A percentile compares a stretch with the other conserved stretches of the same genome.
These are phyloP conservation scores for Hydraecia micacea DNA, from an alignment of 2,888 invertebrate species.

Conservation along the genomic window DNA sequence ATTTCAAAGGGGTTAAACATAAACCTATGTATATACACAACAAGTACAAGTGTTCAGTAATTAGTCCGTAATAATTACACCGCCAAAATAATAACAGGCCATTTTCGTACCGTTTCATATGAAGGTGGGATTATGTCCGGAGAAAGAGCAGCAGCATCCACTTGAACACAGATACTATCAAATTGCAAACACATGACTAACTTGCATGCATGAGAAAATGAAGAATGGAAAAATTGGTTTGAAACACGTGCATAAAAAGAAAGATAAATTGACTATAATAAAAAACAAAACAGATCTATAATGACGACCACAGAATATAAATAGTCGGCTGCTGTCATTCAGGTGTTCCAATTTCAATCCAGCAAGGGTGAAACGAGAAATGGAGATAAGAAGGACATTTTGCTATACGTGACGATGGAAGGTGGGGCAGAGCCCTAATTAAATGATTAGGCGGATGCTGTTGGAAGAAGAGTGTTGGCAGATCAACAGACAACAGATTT, in stretches of 20 bases:
- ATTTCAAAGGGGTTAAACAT: conserved; percentile 9
- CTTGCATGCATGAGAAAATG: background rate
- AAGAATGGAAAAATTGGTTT: too few species aligned
- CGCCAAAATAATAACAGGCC: conserved; percentile 16
- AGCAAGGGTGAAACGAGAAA: background rate
- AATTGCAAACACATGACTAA: conserved; percentile 5
- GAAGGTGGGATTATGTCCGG: conserved; percentile 43
- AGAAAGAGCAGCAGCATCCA: conserved; percentile 41
- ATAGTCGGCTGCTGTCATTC: background rate
- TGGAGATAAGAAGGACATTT: background rate
- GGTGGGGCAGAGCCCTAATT: background rate
- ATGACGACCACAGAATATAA: too few species aligned
- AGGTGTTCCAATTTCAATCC: background rate
- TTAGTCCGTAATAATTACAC: conserved; percentile 19
- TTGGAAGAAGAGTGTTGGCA: background rate
- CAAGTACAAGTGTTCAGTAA: background rate
- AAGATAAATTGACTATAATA: too few species aligned
- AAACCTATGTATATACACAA: background rate
- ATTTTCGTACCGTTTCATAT: background rate
- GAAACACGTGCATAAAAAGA: background rate
- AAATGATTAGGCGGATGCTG: background rate
- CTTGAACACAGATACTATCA: conserved; percentile 32
- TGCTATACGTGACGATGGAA: background rate
- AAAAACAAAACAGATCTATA: too few species aligned
- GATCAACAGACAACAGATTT: background rate